These are phyloP conservation scores for Drosophila antonietae DNA, from an alignment of 2,888 invertebrate species.

Conservation along the genomic window DNA sequence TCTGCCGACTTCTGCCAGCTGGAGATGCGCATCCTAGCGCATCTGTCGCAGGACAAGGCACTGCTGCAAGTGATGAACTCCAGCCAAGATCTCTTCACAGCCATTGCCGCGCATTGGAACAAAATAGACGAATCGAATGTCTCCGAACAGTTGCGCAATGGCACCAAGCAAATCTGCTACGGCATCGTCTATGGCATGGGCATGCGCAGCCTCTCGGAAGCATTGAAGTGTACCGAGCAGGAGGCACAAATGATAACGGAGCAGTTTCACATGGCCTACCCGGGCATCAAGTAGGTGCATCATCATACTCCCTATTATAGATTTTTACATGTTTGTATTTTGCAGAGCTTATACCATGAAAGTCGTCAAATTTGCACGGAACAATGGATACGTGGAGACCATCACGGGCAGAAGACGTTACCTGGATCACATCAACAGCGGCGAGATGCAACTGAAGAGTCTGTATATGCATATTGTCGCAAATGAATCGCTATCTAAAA, in stretches of 20 bases:
- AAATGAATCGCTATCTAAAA: not conserved
- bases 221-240: slow-evolving; percentile 90
- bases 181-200: slow-evolving; percentile 99
- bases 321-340: not conserved
- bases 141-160: slow-evolving; percentile 91
- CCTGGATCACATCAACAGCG: slow-evolving; percentile 90
- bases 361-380: slow-evolving; percentile 88
- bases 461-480: slow-evolving; percentile 57
- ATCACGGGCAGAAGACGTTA: slow-evolving; percentile 91
- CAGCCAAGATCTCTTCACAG: slow-evolving; percentile 92
- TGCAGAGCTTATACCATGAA: slow-evolving; percentile 76
- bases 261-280: slow-evolving; percentile 92
- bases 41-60: slow-evolving; percentile 91
- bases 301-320: not conserved
- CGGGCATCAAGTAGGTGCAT: slow-evolving; percentile 88
- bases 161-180: slow-evolving; percentile 96
- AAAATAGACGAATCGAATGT: slow-evolving; percentile 89
- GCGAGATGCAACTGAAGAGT: slow-evolving; percentile 87
- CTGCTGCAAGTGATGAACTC: slow-evolving; percentile 89
- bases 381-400: slow-evolving; percentile 93
- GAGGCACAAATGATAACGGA: slow-evolving; percentile 92
- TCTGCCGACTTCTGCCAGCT: slow-evolving; percentile 98
- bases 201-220: slow-evolving; percentile 90
- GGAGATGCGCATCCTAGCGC: slow-evolving; percentile 96
- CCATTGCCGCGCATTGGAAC: slow-evolving; percentile 95